Conservation (phyloP, 2,113 vertebrate species). For the Cebidichthys violaceus region DNA sequence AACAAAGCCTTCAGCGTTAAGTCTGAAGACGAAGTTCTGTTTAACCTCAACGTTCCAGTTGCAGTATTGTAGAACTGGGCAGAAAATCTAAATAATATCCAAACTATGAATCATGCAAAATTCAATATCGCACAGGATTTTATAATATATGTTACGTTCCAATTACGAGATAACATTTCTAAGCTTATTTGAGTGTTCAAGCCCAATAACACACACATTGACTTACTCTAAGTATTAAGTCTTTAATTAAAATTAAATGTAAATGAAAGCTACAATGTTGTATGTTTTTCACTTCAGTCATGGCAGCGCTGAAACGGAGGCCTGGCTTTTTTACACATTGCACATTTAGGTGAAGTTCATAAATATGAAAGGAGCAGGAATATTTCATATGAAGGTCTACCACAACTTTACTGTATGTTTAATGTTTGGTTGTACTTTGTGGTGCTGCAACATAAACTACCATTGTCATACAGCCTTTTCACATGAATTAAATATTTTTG, state of each 20-base stretch:
- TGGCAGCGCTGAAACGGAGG: not conserved
- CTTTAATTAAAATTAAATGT: not conserved
- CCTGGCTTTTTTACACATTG: not conserved
- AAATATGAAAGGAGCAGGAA: constrained; percentile 18
- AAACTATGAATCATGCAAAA: not conserved
- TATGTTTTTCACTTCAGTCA: not conserved
- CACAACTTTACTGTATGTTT: not conserved
- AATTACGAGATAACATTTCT: not conserved
- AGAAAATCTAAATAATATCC: not conserved
- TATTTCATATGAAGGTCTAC: not conserved
- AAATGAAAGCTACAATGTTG: not conserved
- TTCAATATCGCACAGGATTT: not conserved
- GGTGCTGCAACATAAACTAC: not conserved
- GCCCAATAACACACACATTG: no score
- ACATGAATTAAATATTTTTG: constrained; percentile 49
- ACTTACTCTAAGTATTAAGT: not conserved
- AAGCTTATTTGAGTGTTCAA: not conserved
- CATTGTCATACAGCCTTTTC: not conserved
- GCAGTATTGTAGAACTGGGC: not conserved
- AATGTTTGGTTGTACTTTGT: not conserved
- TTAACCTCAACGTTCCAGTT: constrained; percentile 11
- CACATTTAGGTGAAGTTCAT: not conserved
- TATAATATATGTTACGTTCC: not conserved
- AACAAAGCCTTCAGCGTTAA: constrained; percentile 24
- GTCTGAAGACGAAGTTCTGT: constrained; percentile 1